Conservation (phyloP, 2,797 vertebrate genomes). For the Schizopygopsis pylzovi region DNA sequence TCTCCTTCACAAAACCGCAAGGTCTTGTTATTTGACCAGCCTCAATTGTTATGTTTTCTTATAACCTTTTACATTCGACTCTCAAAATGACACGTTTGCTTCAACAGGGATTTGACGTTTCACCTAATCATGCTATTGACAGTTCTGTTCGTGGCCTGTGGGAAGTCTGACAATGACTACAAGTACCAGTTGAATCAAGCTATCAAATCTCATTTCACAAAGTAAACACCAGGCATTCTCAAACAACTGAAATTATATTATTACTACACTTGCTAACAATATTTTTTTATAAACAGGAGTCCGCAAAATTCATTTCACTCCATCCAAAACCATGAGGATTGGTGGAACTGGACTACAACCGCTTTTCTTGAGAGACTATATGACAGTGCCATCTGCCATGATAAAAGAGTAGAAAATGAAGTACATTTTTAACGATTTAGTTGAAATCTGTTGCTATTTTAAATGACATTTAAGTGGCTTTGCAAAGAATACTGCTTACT, state of each 20-base stretch:
- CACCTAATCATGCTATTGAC: slow-evolving; percentile 70
- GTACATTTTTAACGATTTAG: slow-evolving; percentile 60
- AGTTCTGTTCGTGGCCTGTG: slow-evolving; percentile 71
- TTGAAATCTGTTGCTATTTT: neutral
- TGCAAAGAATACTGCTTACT: neutral
- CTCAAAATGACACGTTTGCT: slow-evolving; percentile 3
- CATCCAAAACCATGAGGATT: slow-evolving; percentile 70
- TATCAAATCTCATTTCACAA: slow-evolving; percentile 71
- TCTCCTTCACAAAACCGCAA: slow-evolving; percentile 67
- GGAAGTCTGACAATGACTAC: slow-evolving; percentile 61
- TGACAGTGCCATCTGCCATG: neutral
- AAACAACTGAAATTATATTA: neutral
- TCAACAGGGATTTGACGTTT: slow-evolving; percentile 71
- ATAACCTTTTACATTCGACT: neutral
- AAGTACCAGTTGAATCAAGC: slow-evolving; percentile 73
- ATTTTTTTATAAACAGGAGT: slow-evolving; percentile 61
- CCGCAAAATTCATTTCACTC: slow-evolving; percentile 57
- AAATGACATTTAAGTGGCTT: neutral
- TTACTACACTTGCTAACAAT: neutral
- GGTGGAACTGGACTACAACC: slow-evolving; percentile 80
- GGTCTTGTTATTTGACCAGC: slow-evolving; percentile 61
- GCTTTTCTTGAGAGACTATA: slow-evolving; percentile 74
- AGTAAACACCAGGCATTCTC: slow-evolving; percentile 66
- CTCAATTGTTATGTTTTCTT: slow-evolving; percentile 14
- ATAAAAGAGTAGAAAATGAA: slow-evolving; percentile 45